Conservation (phyloP, 2,888 invertebrate genomes). For the Ormyrus labotus region DNA sequence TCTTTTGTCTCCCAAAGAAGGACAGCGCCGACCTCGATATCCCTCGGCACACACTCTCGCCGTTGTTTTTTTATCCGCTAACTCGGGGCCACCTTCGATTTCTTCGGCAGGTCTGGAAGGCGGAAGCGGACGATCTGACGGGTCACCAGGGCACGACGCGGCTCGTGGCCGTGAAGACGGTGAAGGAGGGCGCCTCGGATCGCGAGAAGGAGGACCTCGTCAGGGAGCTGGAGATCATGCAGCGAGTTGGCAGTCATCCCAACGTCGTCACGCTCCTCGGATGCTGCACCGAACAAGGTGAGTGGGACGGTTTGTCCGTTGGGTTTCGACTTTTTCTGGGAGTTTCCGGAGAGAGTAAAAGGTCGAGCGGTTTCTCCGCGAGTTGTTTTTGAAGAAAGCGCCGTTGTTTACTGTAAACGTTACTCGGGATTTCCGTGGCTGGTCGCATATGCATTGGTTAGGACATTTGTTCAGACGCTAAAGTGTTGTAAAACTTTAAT, state of each 20-base stretch:
- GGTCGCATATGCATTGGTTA: too few relatives aligned
- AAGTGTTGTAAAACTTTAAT: too few relatives aligned
- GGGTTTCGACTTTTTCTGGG: not conserved
- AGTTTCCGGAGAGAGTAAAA: not conserved
- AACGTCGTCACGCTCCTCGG: constrained; percentile 89
- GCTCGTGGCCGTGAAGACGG: constrained; percentile 90
- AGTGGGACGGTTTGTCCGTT: constrained; percentile 34
- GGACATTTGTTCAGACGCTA: too few relatives aligned
- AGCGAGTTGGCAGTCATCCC: constrained; percentile 87
- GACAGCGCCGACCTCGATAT: not conserved
- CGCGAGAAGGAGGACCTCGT: constrained; percentile 87
- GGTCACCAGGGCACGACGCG: constrained; percentile 87
- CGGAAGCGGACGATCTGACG: constrained; percentile 87
- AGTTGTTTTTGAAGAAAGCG: too few relatives aligned
- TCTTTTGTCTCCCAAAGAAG: constrained; percentile 11
- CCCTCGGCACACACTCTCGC: not conserved
- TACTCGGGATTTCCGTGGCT: too few relatives aligned
- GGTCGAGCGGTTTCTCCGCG: too few relatives aligned
- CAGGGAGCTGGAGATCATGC: constrained; percentile 87
- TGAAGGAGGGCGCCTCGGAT: constrained; percentile 86
- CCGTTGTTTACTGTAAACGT: too few relatives aligned
- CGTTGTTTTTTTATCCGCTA: not conserved
- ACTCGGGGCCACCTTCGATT: constrained; percentile 12
- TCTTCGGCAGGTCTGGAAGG: constrained; percentile 85
- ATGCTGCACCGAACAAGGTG: constrained; percentile 90